Conservation (phyloP, 1,140 invertebrate genomes). For the Drosophila insularis region DNA sequence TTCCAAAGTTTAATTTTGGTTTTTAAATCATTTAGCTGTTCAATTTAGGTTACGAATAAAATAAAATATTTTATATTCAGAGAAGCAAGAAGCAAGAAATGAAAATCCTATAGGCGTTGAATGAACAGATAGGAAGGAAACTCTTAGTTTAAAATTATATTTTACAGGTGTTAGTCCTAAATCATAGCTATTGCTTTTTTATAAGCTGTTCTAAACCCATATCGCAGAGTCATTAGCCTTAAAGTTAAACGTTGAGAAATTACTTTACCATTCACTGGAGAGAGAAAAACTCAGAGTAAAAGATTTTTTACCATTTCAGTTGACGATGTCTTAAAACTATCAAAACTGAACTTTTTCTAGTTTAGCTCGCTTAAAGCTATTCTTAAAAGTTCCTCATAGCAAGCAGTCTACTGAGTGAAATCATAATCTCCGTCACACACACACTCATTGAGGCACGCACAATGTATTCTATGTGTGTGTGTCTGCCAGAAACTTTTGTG, state of each 20-base stretch:
- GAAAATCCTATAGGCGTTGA: too few relatives aligned
- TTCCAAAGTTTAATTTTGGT: too few relatives aligned
- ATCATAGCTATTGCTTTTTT: too few relatives aligned
- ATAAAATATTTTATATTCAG: too few relatives aligned
- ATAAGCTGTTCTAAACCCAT: too few relatives aligned
- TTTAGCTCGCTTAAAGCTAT: conserved; percentile 2
- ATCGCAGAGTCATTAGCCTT: too few relatives aligned
- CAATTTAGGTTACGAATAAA: too few relatives aligned
- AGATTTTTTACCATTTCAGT: neutral
- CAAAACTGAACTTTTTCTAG: neutral
- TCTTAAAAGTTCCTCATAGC: neutral
- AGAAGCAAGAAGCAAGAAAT: too few relatives aligned
- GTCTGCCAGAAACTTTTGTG: conserved; percentile 30
- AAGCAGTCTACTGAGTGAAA: neutral
- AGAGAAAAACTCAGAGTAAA: neutral
- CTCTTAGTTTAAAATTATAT: too few relatives aligned
- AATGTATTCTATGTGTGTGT: conserved; percentile 6
- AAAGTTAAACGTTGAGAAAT: neutral
- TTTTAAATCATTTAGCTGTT: too few relatives aligned
- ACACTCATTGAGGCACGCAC: neutral
- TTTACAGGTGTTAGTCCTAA: too few relatives aligned
- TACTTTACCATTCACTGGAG: neutral
- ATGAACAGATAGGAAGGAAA: too few relatives aligned
- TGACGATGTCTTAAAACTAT: neutral
- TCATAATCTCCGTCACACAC: conserved; percentile 1